phyloP scores from a whole-genome alignment of 2,797 vertebrate genomes.

The Tapirus indicus region DNA sequence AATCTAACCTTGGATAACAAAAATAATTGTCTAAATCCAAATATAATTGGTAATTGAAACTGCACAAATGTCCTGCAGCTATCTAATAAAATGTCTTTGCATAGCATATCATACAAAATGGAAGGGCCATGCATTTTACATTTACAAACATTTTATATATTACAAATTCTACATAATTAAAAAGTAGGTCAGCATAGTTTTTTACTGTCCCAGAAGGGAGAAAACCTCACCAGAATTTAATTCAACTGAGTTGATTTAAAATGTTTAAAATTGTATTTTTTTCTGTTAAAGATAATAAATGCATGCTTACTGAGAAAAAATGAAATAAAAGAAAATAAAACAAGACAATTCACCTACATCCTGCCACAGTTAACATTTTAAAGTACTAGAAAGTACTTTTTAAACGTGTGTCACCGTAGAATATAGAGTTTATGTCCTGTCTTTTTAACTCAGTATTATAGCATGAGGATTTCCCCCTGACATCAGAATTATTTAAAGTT shows the following conservation, averaged over 20 bases:
- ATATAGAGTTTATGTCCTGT: neutral
- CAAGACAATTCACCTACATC: neutral
- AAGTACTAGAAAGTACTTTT: neutral
- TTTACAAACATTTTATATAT: neutral
- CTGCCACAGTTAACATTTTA: neutral
- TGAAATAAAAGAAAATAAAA: neutral
- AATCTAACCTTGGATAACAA: slow-evolving; percentile 73
- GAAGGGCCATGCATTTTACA: neutral
- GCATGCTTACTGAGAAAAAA: neutral
- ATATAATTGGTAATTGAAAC: slow-evolving; percentile 71
- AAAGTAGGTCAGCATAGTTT: neutral
- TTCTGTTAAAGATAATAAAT: neutral
- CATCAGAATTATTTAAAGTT: neutral
- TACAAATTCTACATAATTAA: slow-evolving; percentile 13
- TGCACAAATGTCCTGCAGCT: slow-evolving; percentile 1
- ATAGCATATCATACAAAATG: neutral
- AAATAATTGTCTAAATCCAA: slow-evolving; percentile 55
- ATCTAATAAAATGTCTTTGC: slow-evolving; percentile 38
- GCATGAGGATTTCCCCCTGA: neutral
- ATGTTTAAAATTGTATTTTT: neutral
- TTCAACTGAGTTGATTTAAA: neutral
- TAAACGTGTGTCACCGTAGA: neutral
- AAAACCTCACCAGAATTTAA: neutral
- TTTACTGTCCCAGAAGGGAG: neutral
- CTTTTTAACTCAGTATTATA: neutral